Evolutionary conservation across 64 coral and sea anemone genomes (phyloP), one percentile per base, ranked within the genome.

Genomic region (Anthopleura sola): DNA sequence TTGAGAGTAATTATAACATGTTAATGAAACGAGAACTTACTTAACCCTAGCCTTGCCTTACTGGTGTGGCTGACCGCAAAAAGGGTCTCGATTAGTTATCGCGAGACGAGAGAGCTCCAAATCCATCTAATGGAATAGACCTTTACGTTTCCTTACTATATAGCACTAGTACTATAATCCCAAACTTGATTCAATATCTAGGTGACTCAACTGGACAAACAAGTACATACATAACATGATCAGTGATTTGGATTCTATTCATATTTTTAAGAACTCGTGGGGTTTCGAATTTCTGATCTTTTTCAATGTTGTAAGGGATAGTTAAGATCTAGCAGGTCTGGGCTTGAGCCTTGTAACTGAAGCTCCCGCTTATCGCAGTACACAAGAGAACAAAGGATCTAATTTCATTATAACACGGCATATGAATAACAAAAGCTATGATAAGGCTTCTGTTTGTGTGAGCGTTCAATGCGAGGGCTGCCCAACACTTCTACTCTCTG

Each of bases 371-470:
- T 79, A 79, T 77, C 71, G 4, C 23, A 36, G 44, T 87, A 49
- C 51, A 78, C 32, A 11, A 8, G 37, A 17, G 28, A 48, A 88
- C 87, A 88, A 66, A 88, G 60, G 53, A 13, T 31, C 68, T 88
- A 58, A 88, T 88, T 88, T 71, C 60, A 82, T 46, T 60, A 88
- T 36, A 62, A 60, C 20, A 50, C 80, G n/a, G 36, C 71, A 90
- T 90, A 85, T 91, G 58, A 62, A 91, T 91, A 82, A 91, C 89
- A 91, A 91, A 86, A 66, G 58, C 37, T 81, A 21, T 53, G 55
- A 56, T 56, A 83, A 60, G 55, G 50, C 19, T 38, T 60, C 82
- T 83, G 49, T 83, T 36, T 83, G 82, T 32, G 82, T 53, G 48
- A 48, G 82, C 32, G 55, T 81, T 81, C 78, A 83, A 83, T 31